Conservation (phyloP, 2,888 invertebrate genomes). For the Rhopalosiphum nymphaeae region DNA sequence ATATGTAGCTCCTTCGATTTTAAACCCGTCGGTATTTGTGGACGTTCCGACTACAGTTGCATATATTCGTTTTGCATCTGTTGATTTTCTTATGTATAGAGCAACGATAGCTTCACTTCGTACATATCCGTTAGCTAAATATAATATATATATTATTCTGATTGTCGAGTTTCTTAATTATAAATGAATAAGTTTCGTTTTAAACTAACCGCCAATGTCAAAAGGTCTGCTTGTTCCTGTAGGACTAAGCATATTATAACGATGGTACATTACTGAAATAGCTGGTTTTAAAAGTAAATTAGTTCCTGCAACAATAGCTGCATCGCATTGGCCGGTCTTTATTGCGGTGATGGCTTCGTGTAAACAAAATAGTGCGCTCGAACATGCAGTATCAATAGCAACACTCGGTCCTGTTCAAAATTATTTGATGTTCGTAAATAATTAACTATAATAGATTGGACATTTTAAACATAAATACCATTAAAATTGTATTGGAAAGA, state of each 20-base stretch:
- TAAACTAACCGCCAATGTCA: conserved; percentile 52
- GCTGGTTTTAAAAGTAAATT: conserved; percentile 63
- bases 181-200: neutral
- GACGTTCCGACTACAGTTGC: conserved; percentile 61
- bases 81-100: conserved; percentile 62
- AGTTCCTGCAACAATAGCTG: conserved; percentile 61
- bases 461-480: conserved; percentile 69
- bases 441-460: neutral
- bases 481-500: conserved; percentile 76
- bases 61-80: conserved; percentile 66
- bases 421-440: neutral
- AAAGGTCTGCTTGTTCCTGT: conserved; percentile 63
- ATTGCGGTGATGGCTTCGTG: conserved; percentile 54
- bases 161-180: neutral
- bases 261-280: conserved; percentile 57
- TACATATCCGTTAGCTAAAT: conserved; percentile 66
- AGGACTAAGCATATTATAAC: conserved; percentile 64
- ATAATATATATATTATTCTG: neutral
- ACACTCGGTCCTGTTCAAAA: conserved; percentile 55
- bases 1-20: conserved; percentile 65
- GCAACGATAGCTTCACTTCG: conserved; percentile 66
- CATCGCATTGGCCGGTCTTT: conserved; percentile 55
- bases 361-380: conserved; percentile 62
- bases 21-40: conserved; percentile 65
- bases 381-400: conserved; percentile 62